Evolutionary conservation across 2,113 vertebrate genomes (phyloP), one percentile per base, ranked within the genome.

Genomic region (Cryptomyrus ogoouensis): DNA sequence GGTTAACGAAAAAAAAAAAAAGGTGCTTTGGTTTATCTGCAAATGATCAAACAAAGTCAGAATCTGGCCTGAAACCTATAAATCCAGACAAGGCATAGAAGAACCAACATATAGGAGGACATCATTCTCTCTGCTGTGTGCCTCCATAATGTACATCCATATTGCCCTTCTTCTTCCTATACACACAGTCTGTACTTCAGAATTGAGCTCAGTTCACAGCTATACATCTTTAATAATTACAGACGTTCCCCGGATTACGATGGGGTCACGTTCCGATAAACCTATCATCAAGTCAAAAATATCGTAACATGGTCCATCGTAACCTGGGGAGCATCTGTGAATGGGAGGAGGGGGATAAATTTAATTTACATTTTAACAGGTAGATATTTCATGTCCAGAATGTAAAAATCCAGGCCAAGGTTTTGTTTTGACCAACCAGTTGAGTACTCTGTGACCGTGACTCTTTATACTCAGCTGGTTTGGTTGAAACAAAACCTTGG

Each of bases 91-190:
- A n/a, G 35, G 6, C 88, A n/a, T 47, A 88, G 89, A 47, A 88
- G 44, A 50, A 47, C n/a, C 5, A 5, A 47, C 50, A 91, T 10
- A 47, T 19, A 52, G 6, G 49, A 39, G 0, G 24, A 19, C 74
- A 42, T 19, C 17, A 17, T 42, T 12, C 52, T 56, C 39, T 80
- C 15, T 42, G 7, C 86, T 50, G 19, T 56, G 92, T 92, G 91
- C 94, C 93, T 94, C 91, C 19, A 49, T 9, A n/a, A 85, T 12
- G 1, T 85, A 15, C n/a, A 46, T 85, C 21, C 9, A 17, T 77
- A 39, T 7, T 39, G 13, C 35, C 12, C 5, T 19, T 42, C 13
- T 42, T 15, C 35, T 13, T 42, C 2, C 5, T 42, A 5, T 8
- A 80, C 15, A 17, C 35, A 42, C 35, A 42, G 70, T 77, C 31